Evolutionary conservation across 2,888 invertebrate genomes (phyloP), one percentile per base, ranked within the genome.

Genomic region (Xestia xanthographa): DNA sequence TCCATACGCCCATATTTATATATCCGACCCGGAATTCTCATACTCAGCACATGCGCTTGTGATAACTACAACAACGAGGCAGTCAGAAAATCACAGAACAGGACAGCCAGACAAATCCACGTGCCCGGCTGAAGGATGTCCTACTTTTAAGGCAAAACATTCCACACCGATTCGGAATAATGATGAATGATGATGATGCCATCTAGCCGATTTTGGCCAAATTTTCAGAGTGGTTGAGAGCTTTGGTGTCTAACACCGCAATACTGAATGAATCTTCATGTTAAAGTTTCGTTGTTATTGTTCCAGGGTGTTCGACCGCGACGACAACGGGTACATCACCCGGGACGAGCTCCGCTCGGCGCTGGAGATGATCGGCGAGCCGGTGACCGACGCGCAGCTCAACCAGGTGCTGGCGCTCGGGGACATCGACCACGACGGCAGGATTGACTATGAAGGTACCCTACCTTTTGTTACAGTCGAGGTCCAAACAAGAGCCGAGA

Each of bases 251-350:
- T 26, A 56, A 6, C 56, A 53, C 53, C 26, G 26, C 26, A 26
- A 56, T 14, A 56, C 14, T 14, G 20, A 29, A 69, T 41, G 5
- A 22, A 41, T 11, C n/a, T 34, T 17, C 2, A 34, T 29, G n/a
- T 45, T 20, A 68, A 69, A 14, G 6, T 6, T 20, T 62, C 8
- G 6, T 41, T 43, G 38, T 20, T 22, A 9, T 29, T n/a, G 26
- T 90, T 91, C 0, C 91, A 97, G 98, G 92, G 98, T 98, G 72
- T 99, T 99, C 93, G 99, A 99, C 96, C 97, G 98, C 77, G 98
- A 99, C 92, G 98, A 98, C 90, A 98, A 99, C 93, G 99, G 99
- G 50, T 99, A 98, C 94, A 99, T 99, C 92, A 98, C 98, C 60
- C 97, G 97, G 90, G 98, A 98, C 92, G 98, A 98, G 93, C 95